Conservation (phyloP, 2,797 vertebrate genomes). For the Masticophis lateralis region DNA sequence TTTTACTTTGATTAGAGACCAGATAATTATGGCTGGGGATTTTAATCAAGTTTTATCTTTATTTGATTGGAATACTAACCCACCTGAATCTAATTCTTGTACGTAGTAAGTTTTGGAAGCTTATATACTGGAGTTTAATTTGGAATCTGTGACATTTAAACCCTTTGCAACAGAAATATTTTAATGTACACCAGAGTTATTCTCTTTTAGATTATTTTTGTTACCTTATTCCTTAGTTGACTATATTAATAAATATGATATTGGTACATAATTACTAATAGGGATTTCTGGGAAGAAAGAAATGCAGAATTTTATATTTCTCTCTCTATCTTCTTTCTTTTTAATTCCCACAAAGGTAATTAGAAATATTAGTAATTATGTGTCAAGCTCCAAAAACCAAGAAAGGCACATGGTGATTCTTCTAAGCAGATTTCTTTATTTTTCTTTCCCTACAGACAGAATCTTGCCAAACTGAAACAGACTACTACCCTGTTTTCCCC, state of each 20-base stretch:
- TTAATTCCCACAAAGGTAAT: not conserved
- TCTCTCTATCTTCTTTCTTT: not conserved
- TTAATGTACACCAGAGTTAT: not conserved
- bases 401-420: not conserved
- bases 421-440: not conserved
- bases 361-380: not conserved
- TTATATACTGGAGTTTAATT: not conserved
- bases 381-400: not conserved
- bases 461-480: not conserved
- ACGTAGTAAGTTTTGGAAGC: not conserved
- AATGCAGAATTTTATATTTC: not conserved
- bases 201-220: not conserved
- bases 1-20: not conserved
- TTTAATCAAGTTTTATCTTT: not conserved
- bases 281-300: not conserved
- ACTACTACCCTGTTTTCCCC: not conserved
- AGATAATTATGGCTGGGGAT: not conserved
- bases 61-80: not conserved
- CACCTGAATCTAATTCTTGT: not conserved
- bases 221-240: not conserved
- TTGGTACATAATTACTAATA: not conserved
- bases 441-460: not conserved
- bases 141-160: not conserved
- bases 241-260: not conserved
- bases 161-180: not conserved